Base-by-base conservation (phyloP, 2,113 vertebrate species). In the Natator depressus region DNA sequence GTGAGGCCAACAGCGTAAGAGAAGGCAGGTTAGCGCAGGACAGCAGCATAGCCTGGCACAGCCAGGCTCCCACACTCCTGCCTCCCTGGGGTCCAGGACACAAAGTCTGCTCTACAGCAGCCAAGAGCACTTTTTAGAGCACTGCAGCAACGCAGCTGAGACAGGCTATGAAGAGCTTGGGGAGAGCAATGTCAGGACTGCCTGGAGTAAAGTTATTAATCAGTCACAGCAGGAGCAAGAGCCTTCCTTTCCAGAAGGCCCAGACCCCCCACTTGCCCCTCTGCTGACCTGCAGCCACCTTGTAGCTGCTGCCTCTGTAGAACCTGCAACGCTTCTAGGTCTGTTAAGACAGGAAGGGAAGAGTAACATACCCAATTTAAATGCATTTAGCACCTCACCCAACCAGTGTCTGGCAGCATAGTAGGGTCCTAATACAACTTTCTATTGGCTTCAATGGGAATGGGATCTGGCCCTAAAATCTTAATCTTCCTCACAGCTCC, bases 401-500 rank as follows among this genome's bases (percentile, higher is more conserved):
- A 59, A 54, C 2, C 62, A 91, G 57, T 4, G 11, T 50, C 92
- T 93, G 85, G 80, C 89, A 82, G 6, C 75, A 47, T 42, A 0
- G 0, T 1, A 91, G 81, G 2, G 29, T 31, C 54, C 51, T 94
- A 85, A 62, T 47, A 53, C 31, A 89, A 16, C 31, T 53, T 22
- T 38, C 29, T 54, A n/a, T 12, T 59, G 49, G 55, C 78, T 94
- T 93, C 85, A 92, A 10, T 5, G 38, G 93, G 65, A 91, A 8
- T 8, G 55, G 35, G 17, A 4, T 78, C 89, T 85, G 69, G 42
- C 78, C 93, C 80, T 51, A 72, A 96, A 92, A 83, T 29, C 82
- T 79, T 35, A 84, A 19, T 51, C 85, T 91, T 83, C 94, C 59
- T 92, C 78, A 94, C 83, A 91, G 51, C 51, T 85, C 47, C 4